Base-by-base conservation (phyloP, 2,113 vertebrate genomes). In the Labrus mixtus region DNA sequence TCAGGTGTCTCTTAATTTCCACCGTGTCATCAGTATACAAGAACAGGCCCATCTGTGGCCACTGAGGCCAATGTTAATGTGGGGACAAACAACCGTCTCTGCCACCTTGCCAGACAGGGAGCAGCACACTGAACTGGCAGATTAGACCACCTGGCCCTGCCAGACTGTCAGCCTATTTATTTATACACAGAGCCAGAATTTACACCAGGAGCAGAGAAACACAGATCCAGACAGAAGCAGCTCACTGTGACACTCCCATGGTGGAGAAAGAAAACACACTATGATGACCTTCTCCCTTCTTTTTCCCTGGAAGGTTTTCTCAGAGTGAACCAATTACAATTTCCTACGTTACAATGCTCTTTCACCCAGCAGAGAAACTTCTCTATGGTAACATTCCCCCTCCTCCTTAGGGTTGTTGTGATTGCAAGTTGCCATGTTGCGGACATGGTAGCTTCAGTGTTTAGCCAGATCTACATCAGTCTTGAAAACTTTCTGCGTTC, bases 81-180 rank as follows among this genome's bases (percentile, higher is more conserved):
- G 65, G 19, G 55, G 54, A 82, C 83, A 87, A 83, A 81, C 68
- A 83, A 66, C 66, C 33, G 10, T 29, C 78, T 78, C 48, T 6
- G 8, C 58, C 72, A 78, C 56, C 57, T 68, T 20, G 39, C 72
- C 72, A 78, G 41, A 19, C 63, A 79, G 57, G 65, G 55, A 84
- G 68, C 78, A 89, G 83, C 58, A 84, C 82, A 84, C 69, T 85
- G 75, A 87, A 87, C 78, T 73, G 75, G 87, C 89, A 91, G 76
- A 91, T 89, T 75, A 86, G 87, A 90, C 89, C 93, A 93, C 92
- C 91, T 93, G 93, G 82, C 79, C 89, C 87, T 82, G 83, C 70
- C 85, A 90, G 88, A 87, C 89, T 92, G 89, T 88, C 78, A 74
- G 73, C 84, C 89, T 94, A 94, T 93, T 89, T 94, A 94, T 93